Evolutionary conservation across 2,888 invertebrate genomes (phyloP).

Genomic region (Diadegma fenestrale): DNA sequence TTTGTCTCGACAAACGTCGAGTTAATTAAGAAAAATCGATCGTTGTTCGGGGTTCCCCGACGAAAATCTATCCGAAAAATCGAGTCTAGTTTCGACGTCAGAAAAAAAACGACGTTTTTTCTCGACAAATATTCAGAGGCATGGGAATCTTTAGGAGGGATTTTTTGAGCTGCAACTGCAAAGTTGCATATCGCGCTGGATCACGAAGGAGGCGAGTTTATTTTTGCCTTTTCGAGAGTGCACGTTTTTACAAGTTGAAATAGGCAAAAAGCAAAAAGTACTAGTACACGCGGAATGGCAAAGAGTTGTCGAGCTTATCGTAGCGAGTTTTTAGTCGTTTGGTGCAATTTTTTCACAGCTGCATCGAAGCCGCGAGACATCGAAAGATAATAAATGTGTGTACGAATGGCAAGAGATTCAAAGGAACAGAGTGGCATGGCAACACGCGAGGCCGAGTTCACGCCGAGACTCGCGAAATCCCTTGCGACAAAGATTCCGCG

Average conservation of each 20-base stretch:
- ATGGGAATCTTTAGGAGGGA: not conserved
- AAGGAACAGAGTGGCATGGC: constrained; percentile 74
- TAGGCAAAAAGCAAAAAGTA: constrained; percentile 41
- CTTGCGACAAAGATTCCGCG: constrained; percentile 81
- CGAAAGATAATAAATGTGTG: constrained; percentile 11
- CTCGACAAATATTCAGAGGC: not conserved
- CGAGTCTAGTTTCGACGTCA: not conserved
- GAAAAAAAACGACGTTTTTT: not conserved
- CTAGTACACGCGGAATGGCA: constrained; percentile 19
- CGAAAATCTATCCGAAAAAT: not conserved
- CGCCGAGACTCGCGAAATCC: constrained; percentile 73
- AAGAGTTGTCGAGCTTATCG: constrained; percentile 75
- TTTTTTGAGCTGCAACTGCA: constrained; percentile 2
- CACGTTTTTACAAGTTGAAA: constrained; percentile 70
- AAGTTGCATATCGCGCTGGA: constrained; percentile 71
- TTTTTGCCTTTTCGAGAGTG: constrained; percentile 66
- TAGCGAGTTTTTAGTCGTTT: constrained; percentile 78
- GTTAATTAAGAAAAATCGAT: constrained; percentile 6
- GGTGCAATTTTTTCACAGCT: constrained; percentile 46
- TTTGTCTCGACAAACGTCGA: not conserved
- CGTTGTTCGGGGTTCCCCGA: not conserved
- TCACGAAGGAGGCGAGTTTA: constrained; percentile 74
- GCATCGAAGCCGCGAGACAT: constrained; percentile 1
- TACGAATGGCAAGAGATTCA: constrained; percentile 26
- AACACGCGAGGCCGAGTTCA: constrained; percentile 80